Conservation (phyloP, 2,113 vertebrate genomes). For the Saimiri boliviensis region DNA sequence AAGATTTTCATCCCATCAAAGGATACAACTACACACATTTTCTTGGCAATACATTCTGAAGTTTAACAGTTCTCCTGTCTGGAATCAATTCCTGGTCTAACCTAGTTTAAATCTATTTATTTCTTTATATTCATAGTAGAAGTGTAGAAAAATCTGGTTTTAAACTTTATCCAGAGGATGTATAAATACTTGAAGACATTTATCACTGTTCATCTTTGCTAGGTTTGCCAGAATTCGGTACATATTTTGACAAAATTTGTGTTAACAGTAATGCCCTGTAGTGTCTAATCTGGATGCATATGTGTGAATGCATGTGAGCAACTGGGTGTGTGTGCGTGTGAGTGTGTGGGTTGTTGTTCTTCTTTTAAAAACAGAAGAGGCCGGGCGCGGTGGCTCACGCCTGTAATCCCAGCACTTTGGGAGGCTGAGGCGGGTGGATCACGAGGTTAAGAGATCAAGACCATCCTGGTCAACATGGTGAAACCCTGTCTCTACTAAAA, state of each 20-base stretch:
- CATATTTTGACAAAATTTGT: background rate
- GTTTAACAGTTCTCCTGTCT: background rate
- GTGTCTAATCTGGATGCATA: background rate
- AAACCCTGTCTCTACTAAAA: too few species aligned
- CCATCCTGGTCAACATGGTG: too few species aligned
- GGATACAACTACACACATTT: background rate
- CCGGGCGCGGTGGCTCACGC: too few species aligned
- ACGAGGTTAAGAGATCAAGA: too few species aligned
- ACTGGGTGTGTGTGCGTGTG: background rate
- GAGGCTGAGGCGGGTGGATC: too few species aligned
- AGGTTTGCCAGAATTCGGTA: background rate
- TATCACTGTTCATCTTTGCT: background rate
- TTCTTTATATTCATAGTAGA: background rate
- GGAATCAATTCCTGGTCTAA: background rate
- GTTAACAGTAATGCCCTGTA: background rate
- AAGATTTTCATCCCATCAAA: background rate
- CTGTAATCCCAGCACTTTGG: too few species aligned
- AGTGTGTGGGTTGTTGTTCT: background rate
- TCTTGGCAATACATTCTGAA: conserved; percentile 3
- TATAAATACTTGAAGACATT: background rate
- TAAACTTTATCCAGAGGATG: conserved; percentile 3
- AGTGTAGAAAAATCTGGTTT: conserved; percentile 5
- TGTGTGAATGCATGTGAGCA: background rate
- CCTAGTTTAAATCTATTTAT: background rate
- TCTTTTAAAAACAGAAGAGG: conserved; percentile 47